Percentiles rank a stretch among this genome's conserved stretches.
Evolutionary conservation across 2,797 vertebrate species (phyloP).

Genomic region (Caiman crocodilus): DNA sequence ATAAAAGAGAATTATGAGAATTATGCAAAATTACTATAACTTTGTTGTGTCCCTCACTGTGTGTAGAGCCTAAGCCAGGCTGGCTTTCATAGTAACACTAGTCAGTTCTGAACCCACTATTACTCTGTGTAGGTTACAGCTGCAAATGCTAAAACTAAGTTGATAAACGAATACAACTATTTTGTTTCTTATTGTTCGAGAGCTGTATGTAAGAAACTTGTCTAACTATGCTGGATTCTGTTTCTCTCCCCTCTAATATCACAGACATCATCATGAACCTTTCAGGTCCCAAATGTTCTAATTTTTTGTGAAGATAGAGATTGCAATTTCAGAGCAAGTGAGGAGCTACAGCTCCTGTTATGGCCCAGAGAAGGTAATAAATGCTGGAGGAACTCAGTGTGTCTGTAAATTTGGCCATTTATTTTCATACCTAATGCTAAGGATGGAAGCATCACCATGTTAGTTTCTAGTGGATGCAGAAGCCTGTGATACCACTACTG

Average conservation of each 20-base stretch:
- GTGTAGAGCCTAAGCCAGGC: background rate
- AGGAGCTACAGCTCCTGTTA: background rate
- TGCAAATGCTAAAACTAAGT: background rate
- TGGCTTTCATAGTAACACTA: background rate
- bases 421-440: background rate
- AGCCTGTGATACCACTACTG: too few species aligned
- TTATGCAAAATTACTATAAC: background rate
- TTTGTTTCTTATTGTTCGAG: conserved; percentile 13
- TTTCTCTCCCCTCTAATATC: too few species aligned
- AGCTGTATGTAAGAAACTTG: background rate
- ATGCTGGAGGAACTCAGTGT: conserved; percentile 2
- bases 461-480: too few species aligned
- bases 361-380: background rate
- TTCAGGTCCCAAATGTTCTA: background rate
- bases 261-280: background rate
- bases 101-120: background rate
- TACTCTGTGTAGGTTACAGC: background rate
- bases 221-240: too few species aligned
- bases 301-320: background rate
- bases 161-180: fast-evolving
- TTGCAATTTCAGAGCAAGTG: background rate
- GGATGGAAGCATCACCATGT: too few species aligned
- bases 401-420: background rate
- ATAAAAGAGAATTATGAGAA: background rate
- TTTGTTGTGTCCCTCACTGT: background rate